These are phyloP conservation scores for Drosophila tanythrix DNA, from an alignment of 2,888 invertebrate genomes.

Conservation along the genomic window DNA sequence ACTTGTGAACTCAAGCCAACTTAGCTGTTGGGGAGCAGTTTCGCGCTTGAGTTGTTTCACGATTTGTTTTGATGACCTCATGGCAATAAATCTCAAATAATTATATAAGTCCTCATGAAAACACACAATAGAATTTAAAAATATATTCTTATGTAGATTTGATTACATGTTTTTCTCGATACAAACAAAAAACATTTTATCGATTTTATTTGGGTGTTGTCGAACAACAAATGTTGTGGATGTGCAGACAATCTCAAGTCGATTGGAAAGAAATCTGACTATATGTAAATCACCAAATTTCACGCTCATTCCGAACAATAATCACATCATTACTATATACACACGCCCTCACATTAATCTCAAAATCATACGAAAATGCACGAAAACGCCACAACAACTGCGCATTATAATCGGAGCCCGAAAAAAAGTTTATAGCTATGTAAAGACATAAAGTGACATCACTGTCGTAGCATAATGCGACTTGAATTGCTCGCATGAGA, in stretches of 20 bases:
- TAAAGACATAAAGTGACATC: slow-evolving; percentile 52
- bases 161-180: not conserved
- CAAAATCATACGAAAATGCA: slow-evolving; percentile 49
- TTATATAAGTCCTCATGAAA: not conserved
- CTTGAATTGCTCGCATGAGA: slow-evolving; percentile 11
- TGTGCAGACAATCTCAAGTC: not conserved
- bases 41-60: slow-evolving; percentile 28
- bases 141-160: not conserved
- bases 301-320: not conserved
- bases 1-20: slow-evolving; percentile 5
- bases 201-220: not conserved
- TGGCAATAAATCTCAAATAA: slow-evolving; percentile 8
- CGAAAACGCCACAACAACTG: slow-evolving; percentile 48
- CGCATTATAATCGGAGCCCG: slow-evolving; percentile 26
- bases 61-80: slow-evolving; percentile 36
- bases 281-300: slow-evolving; percentile 21
- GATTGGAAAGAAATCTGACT: not conserved
- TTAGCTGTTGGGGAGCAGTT: slow-evolving; percentile 4
- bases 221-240: no score
- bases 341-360: slow-evolving; percentile 33
- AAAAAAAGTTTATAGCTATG: not conserved
- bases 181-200: not conserved
- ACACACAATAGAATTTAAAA: not conserved
- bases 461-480: slow-evolving; percentile 32
- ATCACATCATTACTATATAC: slow-evolving; percentile 56